Percentiles rank a stretch among this genome's conserved stretches.
Evolutionary conservation across 2,797 vertebrate species (phyloP).

Genomic region (Clarias laeviceps): DNA sequence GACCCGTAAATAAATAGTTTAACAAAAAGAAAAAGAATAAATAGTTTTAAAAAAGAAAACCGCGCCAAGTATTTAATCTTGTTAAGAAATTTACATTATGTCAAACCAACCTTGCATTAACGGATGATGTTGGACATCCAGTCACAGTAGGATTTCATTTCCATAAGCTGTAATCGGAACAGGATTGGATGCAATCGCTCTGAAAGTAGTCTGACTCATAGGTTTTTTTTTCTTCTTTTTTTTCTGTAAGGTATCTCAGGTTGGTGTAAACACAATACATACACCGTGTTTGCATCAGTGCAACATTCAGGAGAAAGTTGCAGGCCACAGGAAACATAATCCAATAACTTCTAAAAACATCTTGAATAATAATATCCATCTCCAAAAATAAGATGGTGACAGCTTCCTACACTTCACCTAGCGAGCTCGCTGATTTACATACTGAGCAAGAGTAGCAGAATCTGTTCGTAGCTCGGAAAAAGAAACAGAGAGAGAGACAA

Average conservation of each 20-base stretch:
- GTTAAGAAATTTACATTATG: too few species aligned
- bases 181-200: constrained; percentile 2
- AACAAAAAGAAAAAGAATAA: too few species aligned
- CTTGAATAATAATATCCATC: constrained; percentile 14
- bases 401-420: constrained; percentile 25
- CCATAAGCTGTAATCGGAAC: neutral
- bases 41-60: neutral
- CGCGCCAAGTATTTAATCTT: too few species aligned
- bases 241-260: neutral
- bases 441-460: constrained; percentile 6
- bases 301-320: neutral
- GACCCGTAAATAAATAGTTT: neutral
- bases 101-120: neutral
- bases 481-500: neutral
- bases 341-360: constrained; percentile 14
- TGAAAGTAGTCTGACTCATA: neutral
- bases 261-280: neutral
- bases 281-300: neutral
- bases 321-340: constrained; percentile 2
- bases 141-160: neutral
- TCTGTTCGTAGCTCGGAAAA: neutral
- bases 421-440: constrained; percentile 9
- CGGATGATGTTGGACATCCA: neutral
- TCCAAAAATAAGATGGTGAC: constrained; percentile 23
- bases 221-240: neutral